Evolutionary conservation across 2,888 invertebrate species (phyloP).

Genomic region (Vanessa cardui): DNA sequence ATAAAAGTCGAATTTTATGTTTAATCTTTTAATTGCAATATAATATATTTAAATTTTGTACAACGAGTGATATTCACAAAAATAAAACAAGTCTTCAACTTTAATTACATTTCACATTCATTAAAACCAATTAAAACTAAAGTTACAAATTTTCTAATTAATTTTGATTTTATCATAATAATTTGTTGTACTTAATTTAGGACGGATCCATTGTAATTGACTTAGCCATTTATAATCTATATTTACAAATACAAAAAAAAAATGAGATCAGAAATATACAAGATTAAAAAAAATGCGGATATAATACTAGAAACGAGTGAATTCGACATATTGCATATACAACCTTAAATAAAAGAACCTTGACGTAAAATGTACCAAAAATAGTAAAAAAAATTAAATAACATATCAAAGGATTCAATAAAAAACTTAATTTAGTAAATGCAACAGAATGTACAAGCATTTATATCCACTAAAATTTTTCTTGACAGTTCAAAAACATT

Average conservation of each 20-base stretch:
- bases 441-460: no score
- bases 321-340: conserved; percentile 30
- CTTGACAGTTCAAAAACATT: no score
- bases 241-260: conserved; percentile 55
- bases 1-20: conserved; percentile 21
- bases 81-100: conserved; percentile 10
- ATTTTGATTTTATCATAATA: conserved; percentile 29
- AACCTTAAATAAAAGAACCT: conserved; percentile 13
- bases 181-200: conserved; percentile 26
- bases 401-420: no score
- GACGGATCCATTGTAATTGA: conserved; percentile 40
- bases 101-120: conserved; percentile 7
- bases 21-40: conserved; percentile 31
- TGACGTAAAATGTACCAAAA: conserved; percentile 18
- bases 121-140: background rate
- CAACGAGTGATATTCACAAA: conserved; percentile 29
- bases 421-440: background rate
- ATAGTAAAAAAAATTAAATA: background rate
- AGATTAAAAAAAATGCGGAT: conserved; percentile 28
- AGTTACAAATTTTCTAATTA: conserved; percentile 3
- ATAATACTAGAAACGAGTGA: conserved; percentile 34
- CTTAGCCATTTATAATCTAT: conserved; percentile 54
- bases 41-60: conserved; percentile 34
- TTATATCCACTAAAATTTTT: no score
- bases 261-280: conserved; percentile 73